Evolutionary conservation across 2,797 vertebrate genomes (phyloP).

Genomic region (Diplodus puntazzo): DNA sequence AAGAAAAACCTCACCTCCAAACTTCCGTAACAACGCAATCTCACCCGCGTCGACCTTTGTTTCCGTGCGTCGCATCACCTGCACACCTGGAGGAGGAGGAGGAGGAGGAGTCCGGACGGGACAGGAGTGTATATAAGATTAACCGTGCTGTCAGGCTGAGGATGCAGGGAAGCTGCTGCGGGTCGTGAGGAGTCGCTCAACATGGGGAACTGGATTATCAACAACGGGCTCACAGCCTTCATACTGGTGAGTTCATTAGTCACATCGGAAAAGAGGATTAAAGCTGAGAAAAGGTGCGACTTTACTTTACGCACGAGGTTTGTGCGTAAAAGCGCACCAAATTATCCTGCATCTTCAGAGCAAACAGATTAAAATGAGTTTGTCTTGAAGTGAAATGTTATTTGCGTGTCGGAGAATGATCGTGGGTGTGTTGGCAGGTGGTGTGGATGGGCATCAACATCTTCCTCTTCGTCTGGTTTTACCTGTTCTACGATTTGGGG

Average conservation of each 20-base stretch:
- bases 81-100: conserved; percentile 46
- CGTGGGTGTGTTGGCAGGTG: conserved; percentile 76
- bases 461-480: conserved; percentile 90
- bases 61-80: conserved; percentile 16
- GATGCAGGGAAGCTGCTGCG: conserved; percentile 18
- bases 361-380: not conserved
- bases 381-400: not conserved
- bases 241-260: conserved; percentile 85
- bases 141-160: not conserved
- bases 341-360: not conserved
- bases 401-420: not conserved
- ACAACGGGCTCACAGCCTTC: conserved; percentile 88
- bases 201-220: conserved; percentile 92
- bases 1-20: not conserved
- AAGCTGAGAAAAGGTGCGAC: rapidly evolving
- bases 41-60: not conserved
- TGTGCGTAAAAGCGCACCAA: not conserved
- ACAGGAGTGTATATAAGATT: conserved; percentile 24
- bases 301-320: conserved; percentile 15
- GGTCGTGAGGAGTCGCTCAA: not conserved
- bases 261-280: no score
- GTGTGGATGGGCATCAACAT: conserved; percentile 93
- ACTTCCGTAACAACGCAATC: not conserved
- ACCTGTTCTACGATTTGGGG: conserved; percentile 84
- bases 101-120: conserved; percentile 64